A percentile compares a stretch with the other conserved stretches of the same genome.
These are phyloP conservation scores for Octopus sinensis DNA, from an alignment of 1,140 invertebrate genomes.

Conservation along the genomic window DNA sequence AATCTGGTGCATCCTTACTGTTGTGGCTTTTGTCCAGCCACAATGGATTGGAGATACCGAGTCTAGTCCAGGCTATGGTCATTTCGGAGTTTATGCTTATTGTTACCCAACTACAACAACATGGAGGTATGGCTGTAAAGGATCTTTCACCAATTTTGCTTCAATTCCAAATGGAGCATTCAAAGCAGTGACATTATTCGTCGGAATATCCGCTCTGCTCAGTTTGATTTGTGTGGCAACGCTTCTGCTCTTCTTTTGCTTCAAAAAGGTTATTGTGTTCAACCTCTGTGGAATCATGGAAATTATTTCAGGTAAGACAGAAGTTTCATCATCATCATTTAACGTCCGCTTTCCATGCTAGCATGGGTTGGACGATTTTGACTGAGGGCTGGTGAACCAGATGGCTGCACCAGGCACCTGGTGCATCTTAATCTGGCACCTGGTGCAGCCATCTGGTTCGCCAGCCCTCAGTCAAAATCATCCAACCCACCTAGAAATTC, in stretches of 20 bases:
- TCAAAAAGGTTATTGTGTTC: slow-evolving; percentile 91
- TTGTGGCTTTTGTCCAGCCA: slow-evolving; percentile 93
- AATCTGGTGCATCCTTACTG: slow-evolving; percentile 91
- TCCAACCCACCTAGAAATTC: too few relatives aligned
- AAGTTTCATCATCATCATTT: not conserved
- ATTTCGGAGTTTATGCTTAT: slow-evolving; percentile 84
- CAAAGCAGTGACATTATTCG: slow-evolving; percentile 73
- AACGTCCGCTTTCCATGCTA: not conserved
- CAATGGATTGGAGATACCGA: slow-evolving; percentile 83
- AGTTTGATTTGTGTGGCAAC: slow-evolving; percentile 78
- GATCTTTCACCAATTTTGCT: slow-evolving; percentile 34
- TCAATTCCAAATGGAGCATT: slow-evolving; percentile 35
- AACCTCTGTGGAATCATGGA: slow-evolving; percentile 73
- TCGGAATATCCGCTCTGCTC: slow-evolving; percentile 82
- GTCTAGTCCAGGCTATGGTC: slow-evolving; percentile 79
- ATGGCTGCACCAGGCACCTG: too few relatives aligned
- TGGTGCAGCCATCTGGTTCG: too few relatives aligned
- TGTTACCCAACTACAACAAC: slow-evolving; percentile 60
- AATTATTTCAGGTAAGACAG: slow-evolving; percentile 40
- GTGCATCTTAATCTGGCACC: too few relatives aligned
- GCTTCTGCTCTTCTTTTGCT: slow-evolving; percentile 89
- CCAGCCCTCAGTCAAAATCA: too few relatives aligned
- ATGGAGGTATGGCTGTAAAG: slow-evolving; percentile 34
- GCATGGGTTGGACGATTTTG: not conserved
- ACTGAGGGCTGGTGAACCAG: not conserved